phyloP scores from a whole-genome alignment of 2,113 vertebrate genomes.

The Myotis lucifugus region DNA sequence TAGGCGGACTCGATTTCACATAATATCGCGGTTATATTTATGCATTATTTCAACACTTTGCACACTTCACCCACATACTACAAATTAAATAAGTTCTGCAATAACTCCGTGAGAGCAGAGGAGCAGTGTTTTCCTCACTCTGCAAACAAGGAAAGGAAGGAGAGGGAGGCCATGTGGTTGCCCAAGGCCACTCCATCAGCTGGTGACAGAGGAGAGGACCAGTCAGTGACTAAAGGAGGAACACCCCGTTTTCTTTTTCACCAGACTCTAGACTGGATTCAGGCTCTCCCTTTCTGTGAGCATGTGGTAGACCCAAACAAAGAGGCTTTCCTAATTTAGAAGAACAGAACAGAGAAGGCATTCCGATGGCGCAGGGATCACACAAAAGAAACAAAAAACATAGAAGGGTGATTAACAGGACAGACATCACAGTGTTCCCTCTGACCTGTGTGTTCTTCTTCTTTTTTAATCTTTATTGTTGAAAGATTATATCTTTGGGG shows the following conservation, averaged over 20 bases:
- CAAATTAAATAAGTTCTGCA: conserved; percentile 30
- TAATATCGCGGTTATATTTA: conserved; percentile 47
- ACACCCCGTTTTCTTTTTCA: neutral
- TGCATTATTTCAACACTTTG: conserved; percentile 30
- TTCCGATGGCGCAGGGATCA: neutral
- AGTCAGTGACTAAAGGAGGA: neutral
- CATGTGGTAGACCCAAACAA: neutral
- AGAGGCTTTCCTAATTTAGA: neutral
- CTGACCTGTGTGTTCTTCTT: neutral
- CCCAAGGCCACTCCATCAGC: neutral
- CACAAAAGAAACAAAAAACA: neutral
- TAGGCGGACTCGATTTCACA: neutral
- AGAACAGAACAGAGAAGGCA: neutral
- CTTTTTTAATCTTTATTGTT: no score
- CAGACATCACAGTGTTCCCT: neutral
- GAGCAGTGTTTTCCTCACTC: neutral
- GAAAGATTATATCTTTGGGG: no score
- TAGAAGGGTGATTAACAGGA: neutral
- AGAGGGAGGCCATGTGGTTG: neutral
- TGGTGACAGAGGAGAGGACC: conserved; percentile 9
- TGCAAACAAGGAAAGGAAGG: conserved; percentile 17
- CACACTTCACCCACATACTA: neutral
- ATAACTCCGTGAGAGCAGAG: neutral
- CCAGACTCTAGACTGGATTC: neutral
- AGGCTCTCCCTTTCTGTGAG: neutral